These are phyloP conservation scores for Phylloscopus trochilus DNA, from an alignment of 2,113 vertebrate genomes.

Conservation along the genomic window DNA sequence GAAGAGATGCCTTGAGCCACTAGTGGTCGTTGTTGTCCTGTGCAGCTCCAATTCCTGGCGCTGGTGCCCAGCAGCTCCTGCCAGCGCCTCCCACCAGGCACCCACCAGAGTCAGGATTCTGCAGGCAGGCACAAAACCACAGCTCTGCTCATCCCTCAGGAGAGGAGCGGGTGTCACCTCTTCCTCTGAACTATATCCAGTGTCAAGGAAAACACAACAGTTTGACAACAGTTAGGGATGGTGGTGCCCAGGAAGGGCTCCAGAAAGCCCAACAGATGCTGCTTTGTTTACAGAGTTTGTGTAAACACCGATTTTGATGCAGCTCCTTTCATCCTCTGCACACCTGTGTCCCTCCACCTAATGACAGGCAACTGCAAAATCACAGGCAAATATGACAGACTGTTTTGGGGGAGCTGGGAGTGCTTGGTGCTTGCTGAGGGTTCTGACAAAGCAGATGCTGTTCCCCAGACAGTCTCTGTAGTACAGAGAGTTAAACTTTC, in stretches of 20 bases:
- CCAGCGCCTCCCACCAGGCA: not conserved
- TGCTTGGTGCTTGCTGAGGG: not conserved
- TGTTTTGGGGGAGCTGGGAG: not conserved
- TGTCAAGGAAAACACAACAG: not conserved
- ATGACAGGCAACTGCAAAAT: not conserved
- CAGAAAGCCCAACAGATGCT: not conserved
- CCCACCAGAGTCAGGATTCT: not conserved
- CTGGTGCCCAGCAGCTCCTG: not conserved
- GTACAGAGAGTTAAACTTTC: not conserved
- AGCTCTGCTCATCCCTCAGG: not conserved
- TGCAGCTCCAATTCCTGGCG: not conserved
- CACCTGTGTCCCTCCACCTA: not conserved
- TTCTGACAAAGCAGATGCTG: not conserved
- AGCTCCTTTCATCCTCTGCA: not conserved
- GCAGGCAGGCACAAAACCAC: not conserved
- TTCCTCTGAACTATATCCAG: not conserved
- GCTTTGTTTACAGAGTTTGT: not conserved
- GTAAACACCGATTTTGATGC: not conserved
- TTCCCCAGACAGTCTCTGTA: not conserved
- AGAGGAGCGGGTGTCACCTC: not conserved
- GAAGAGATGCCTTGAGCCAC: constrained; percentile 35
- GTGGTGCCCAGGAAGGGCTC: not conserved
- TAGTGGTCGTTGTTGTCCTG: constrained; percentile 73
- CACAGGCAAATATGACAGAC: not conserved
- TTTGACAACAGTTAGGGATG: not conserved